Evolutionary conservation across 1,140 invertebrate genomes (phyloP), one percentile per base, ranked within the genome.

Genomic region (Dryas iulia): DNA sequence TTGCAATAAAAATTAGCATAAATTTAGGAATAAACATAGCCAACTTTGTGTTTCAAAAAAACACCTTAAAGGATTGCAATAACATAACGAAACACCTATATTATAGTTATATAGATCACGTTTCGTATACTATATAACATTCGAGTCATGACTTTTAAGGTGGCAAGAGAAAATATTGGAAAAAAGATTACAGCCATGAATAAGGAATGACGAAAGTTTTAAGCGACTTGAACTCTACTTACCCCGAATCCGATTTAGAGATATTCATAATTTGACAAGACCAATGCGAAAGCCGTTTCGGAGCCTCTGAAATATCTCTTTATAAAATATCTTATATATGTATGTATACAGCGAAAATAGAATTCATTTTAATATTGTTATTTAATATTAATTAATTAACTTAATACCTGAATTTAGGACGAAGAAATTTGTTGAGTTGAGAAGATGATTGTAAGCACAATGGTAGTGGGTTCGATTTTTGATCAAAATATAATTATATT

Each of bases 261-360:
- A 59, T 66, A 59, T 66, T 66, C 64, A 66, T 66, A 66, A 66
- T 66, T 66, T 58, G 64, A 59, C 57, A 47, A 39, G n/a, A 18
- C 33, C 33, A 14, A 39, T 39, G 11, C 1, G n/a, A 39, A 14
- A 39, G 33, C 12, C 33, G n/a, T 39, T 39, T 18, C n/a, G n/a
- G 4, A 18, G 33, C 14, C 6, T 7, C n/a, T 39, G 33, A 39
- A 4, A 39, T 12, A 6, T 4, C n/a, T 18, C 14, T 39, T 14
- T 39, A 35, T 6, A n/a, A n/a, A n/a, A n/a, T 12, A 6, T 4
- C 33, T 39, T 39, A 14, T 35, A 35, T 35, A n/a, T 6, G 5
- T 35, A 35, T 35, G 0, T 4, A 5, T n/a, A n/a, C n/a, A n/a
- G n/a, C 5, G n/a, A n/a, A 35, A 1, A 35, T 14, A 14, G 33